Evolutionary conservation across 1,140 invertebrate species (phyloP).

Genomic region (Heliconius eleuchia): DNA sequence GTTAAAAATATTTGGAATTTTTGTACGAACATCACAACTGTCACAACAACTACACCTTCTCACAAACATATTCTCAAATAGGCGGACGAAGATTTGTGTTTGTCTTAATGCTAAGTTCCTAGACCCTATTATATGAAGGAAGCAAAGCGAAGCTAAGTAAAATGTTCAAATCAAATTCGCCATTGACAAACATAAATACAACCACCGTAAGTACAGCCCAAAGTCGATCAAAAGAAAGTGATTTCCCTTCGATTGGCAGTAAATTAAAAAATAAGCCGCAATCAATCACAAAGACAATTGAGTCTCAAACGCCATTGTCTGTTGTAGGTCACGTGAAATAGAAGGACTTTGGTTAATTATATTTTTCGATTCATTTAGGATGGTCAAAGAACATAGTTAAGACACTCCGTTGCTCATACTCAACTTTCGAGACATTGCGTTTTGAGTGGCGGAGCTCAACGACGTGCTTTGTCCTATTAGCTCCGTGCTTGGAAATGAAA

Average conservation of each 20-base stretch:
- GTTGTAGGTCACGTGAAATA: not conserved
- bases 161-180: not conserved
- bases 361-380: not conserved
- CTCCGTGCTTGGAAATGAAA: too few relatives aligned
- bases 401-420: not conserved
- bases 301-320: slow-evolving; percentile 1
- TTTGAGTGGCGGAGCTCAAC: too few relatives aligned
- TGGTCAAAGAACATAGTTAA: too few relatives aligned
- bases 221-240: not conserved
- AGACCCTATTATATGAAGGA: not conserved
- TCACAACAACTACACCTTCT: too few relatives aligned
- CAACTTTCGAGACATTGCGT: too few relatives aligned
- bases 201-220: not conserved
- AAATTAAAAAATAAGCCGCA: slow-evolving; percentile 35
- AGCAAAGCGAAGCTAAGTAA: not conserved
- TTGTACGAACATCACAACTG: too few relatives aligned
- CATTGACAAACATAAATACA: not conserved
- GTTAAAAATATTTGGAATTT: too few relatives aligned
- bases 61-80: too few relatives aligned
- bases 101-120: not conserved
- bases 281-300: slow-evolving; percentile 29
- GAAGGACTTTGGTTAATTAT: not conserved
- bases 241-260: not conserved
- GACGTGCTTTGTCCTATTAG: too few relatives aligned
- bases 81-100: not conserved